Conservation (phyloP, 1,140 invertebrate species). For the Drosophila saltans region DNA sequence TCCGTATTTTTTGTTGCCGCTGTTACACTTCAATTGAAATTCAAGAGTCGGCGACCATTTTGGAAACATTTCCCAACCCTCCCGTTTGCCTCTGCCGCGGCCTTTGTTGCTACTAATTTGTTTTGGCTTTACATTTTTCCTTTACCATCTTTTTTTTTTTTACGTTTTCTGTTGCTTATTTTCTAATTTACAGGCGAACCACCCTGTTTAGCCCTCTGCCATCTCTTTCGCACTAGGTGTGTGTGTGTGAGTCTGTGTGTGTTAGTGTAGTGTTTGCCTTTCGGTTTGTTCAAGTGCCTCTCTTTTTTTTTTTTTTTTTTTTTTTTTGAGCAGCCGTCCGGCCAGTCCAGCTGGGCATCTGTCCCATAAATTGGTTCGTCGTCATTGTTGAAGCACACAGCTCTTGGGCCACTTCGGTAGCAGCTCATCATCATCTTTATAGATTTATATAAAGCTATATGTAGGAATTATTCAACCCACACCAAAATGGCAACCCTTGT, state of each 20-base stretch:
- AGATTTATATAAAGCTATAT: constrained; percentile 3
- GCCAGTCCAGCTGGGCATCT: constrained; percentile 29
- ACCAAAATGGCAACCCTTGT: constrained; percentile 10
- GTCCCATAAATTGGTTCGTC: constrained; percentile 74
- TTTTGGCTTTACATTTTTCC: constrained; percentile 37
- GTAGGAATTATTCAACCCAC: constrained; percentile 14
- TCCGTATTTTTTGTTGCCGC: background rate
- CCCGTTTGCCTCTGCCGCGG: constrained; percentile 16
- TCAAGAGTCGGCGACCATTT: constrained; percentile 70
- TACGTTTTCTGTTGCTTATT: constrained; percentile 59
- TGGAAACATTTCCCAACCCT: constrained; percentile 44
- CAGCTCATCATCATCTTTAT: constrained; percentile 30
- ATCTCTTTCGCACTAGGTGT: background rate
- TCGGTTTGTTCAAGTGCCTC: constrained; percentile 53
- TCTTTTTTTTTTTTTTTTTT: constrained; percentile 39
- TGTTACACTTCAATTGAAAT: constrained; percentile 72
- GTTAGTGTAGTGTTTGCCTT: constrained; percentile 54
- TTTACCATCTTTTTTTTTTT: constrained; percentile 18
- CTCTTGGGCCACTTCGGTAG: constrained; percentile 62
- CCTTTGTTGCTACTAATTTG: constrained; percentile 60
- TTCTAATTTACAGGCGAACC: constrained; percentile 57
- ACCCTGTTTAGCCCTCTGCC: constrained; percentile 19
- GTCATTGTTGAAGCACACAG: constrained; percentile 62
- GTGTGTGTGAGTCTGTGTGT: constrained; percentile 30
- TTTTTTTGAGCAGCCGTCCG: background rate